Conservation (phyloP, 2,888 invertebrate species). For the Meteorus colon region DNA sequence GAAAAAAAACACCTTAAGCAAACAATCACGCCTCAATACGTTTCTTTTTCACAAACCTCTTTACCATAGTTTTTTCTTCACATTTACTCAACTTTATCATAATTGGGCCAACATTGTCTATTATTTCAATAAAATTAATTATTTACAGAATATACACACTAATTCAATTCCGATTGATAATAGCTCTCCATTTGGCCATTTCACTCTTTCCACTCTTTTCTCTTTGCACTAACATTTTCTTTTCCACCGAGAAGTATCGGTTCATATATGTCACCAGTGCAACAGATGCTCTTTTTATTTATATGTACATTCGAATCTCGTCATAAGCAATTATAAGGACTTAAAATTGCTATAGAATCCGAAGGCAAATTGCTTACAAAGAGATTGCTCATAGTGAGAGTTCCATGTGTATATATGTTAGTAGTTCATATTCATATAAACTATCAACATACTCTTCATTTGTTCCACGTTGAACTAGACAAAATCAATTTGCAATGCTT, state of each 20-base stretch:
- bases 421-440: conserved; percentile 40
- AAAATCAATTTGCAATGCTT: conserved; percentile 34
- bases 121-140: conserved; percentile 42
- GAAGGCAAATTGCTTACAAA: too few species aligned
- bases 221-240: conserved; percentile 5
- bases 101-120: conserved; percentile 14
- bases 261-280: conserved; percentile 12
- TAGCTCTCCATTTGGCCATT: conserved; percentile 20
- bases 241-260: conserved; percentile 6
- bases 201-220: conserved; percentile 24
- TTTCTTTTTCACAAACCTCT: conserved; percentile 36
- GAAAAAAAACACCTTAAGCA: conserved; percentile 50
- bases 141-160: conserved; percentile 63
- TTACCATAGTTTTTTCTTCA: conserved; percentile 46
- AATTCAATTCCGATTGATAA: conserved; percentile 55
- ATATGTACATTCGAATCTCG: conserved; percentile 1
- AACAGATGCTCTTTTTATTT: conserved; percentile 35
- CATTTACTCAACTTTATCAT: conserved; percentile 22
- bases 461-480: conserved; percentile 33
- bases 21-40: conserved; percentile 20
- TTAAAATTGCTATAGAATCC: too few species aligned
- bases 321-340: too few species aligned
- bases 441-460: conserved; percentile 48
- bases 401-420: too few species aligned
- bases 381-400: too few species aligned